Evolutionary conservation across 2,113 vertebrate genomes (phyloP), one percentile per base, ranked within the genome.

Genomic region (Collichthys lucidus): DNA sequence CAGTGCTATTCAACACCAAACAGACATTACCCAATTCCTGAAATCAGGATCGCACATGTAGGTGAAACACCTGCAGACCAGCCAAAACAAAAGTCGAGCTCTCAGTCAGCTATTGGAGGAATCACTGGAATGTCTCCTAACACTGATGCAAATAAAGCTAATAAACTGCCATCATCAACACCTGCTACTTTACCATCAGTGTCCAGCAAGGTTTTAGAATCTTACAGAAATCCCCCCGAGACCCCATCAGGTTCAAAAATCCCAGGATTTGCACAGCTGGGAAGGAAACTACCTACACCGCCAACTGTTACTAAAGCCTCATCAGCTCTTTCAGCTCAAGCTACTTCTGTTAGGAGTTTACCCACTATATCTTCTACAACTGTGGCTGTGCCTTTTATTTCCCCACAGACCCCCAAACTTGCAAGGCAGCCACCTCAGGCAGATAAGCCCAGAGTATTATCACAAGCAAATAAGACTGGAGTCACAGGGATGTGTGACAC

Each of bases 21-120:
- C 4, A 84, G 24, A 49, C 76, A 74, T 77, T 44, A 78, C 74
- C 83, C 88, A 70, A 79, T 94, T 82, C 91, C 91, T 77, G 78
- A 94, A 92, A 91, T 94, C 71, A 90, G 68, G 86, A 94, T 96
- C 85, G 92, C 78, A 47, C 84, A 84, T 82, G 82, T 82, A 56
- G 91, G 95, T 75, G 81, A 90, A 55, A 92, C 78, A 81, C 83
- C 79, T 62, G 35, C 61, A 61, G 84, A 92, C 26, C 92, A 89
- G 57, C 66, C 85, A 35, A 80, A 81, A 84, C 95, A 93, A 74
- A 96, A 94, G 74, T 88, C 95, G 20, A 91, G 85, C 57, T 95
- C 95, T 40, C 11, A 71, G 92, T 96, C 96, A 86, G 66, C 92
- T 68, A 82, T 94, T 79, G 92, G 86, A 79, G 92, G 90, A 59